Conservation (phyloP, 1,140 invertebrate genomes). For the Heliconius eleuchia region DNA sequence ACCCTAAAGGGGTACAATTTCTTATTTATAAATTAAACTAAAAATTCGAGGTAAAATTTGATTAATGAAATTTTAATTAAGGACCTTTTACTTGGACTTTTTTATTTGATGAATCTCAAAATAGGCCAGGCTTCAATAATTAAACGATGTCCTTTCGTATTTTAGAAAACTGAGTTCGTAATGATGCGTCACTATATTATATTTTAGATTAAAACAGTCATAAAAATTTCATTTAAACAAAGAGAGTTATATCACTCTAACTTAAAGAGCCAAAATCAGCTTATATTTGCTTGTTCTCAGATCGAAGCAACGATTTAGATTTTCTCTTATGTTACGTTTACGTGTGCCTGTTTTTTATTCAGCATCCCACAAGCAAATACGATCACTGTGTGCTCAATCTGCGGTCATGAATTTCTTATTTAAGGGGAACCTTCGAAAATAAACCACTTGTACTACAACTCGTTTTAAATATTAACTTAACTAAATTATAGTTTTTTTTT, state of each 20-base stretch:
- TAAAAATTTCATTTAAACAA: not conserved
- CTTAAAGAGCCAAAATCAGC: not conserved
- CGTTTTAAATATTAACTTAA: not conserved
- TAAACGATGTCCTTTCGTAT: too few species aligned
- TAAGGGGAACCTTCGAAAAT: not conserved
- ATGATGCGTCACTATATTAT: too few species aligned
- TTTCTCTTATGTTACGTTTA: conserved; percentile 1
- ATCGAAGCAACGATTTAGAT: conserved; percentile 1
- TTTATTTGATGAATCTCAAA: too few species aligned
- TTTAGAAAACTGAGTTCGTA: too few species aligned
- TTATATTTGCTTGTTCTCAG: not conserved
- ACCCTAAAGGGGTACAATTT: not conserved
- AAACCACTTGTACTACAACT: not conserved
- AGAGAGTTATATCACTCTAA: not conserved
- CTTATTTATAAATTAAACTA: not conserved
- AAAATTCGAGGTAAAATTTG: not conserved
- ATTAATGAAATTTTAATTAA: too few species aligned
- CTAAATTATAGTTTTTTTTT: not conserved
- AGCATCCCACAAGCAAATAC: conserved; percentile 15
- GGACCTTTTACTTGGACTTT: too few species aligned
- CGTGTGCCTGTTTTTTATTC: conserved; percentile 9
- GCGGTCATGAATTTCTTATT: conserved; percentile 23
- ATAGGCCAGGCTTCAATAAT: too few species aligned
- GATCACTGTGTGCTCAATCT: conserved; percentile 19
- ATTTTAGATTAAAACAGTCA: too few species aligned